Evolutionary conservation across 2,113 vertebrate genomes (phyloP).

Genomic region (Sclerurus mexicanus): DNA sequence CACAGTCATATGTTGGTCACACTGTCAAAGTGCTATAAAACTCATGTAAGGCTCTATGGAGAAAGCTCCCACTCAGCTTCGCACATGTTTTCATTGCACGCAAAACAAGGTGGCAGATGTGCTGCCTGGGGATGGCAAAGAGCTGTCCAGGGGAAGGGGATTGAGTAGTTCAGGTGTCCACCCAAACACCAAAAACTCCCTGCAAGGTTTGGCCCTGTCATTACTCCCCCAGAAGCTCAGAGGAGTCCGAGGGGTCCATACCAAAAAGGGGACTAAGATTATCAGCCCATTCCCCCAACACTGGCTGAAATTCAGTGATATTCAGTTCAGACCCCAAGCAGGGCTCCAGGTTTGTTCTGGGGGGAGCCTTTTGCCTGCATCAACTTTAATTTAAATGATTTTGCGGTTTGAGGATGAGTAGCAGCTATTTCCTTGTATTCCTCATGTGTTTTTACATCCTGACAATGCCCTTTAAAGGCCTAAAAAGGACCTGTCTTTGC

Average conservation of each 20-base stretch:
- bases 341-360: neutral
- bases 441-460: neutral
- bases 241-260: fast-evolving
- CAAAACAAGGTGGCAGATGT: neutral
- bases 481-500: neutral
- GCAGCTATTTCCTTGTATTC: neutral
- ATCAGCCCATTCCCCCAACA: neutral
- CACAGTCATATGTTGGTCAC: neutral
- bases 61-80: neutral
- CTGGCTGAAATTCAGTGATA: neutral
- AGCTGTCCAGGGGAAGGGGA: neutral
- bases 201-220: neutral
- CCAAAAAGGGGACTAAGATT: neutral
- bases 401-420: neutral
- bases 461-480: neutral
- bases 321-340: neutral
- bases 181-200: neutral
- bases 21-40: neutral
- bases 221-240: neutral
- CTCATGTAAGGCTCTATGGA: too few species aligned
- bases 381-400: neutral
- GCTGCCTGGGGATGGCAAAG: neutral
- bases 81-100: neutral
- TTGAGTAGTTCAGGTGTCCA: neutral
- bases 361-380: neutral